Base-by-base conservation (phyloP, 2,797 vertebrate species). In the Enoplosus armatus region DNA sequence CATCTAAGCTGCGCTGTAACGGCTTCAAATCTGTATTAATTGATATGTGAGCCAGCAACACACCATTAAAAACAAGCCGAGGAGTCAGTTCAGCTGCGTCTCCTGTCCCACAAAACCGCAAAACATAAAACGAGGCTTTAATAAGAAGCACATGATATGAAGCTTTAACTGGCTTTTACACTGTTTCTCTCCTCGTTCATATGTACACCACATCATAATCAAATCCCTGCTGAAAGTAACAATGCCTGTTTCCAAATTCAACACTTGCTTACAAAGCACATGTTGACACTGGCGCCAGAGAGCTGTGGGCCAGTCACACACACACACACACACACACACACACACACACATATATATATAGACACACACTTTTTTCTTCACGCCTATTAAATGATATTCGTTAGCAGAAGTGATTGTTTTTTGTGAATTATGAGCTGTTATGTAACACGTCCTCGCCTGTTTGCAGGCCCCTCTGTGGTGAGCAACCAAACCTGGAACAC, bases 181-280 rank as follows among this genome's bases (percentile, higher is more conserved):
- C 56, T 39, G 75, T 84, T 87, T 88, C 83, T 72, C 86, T 91
- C 86, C 89, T 91, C 83, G 45, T 87, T 91, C 86, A 81, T 89
- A 82, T 77, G 72, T 82, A 69, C 67, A 54, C 83, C 88, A 86
- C 87, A 88, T 91, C 91, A 90, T 88, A 80, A 91, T 87, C 79
- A 85, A 90, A 85, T 90, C 90, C 75, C 85, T 82, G 85, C 86
- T 75, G 85, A 86, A 88, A 82, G 81, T 68, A 87, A 91, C 86
- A 88, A 90, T 82, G 83, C 67, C 53, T 8, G 10, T 77, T 79
- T 93, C 90, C 92, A 92, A 92, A 86, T 71, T 79, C 87, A 80
- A 87, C 89, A 92, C 90, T 90, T 85, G 88, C 91, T 90, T 90
- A 88, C 89, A 88, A 86, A 90, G 91, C 87, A 87, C 79, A 85